Conservation (phyloP, 2,888 invertebrate species). For the Pyrrhia umbra region DNA sequence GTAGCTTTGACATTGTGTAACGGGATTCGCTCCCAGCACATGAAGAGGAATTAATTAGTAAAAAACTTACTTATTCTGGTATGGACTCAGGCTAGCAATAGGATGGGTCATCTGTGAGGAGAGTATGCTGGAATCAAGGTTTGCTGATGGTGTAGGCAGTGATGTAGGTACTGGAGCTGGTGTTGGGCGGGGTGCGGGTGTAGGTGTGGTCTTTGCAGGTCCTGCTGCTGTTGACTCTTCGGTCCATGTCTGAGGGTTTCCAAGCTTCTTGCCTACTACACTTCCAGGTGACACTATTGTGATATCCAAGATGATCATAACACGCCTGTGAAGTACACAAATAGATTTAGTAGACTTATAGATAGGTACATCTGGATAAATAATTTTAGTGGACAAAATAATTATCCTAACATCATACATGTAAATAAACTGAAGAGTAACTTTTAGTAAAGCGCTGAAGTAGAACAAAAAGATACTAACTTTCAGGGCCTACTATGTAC, state of each 20-base stretch:
- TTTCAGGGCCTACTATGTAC: too few relatives aligned
- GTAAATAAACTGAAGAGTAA: too few relatives aligned
- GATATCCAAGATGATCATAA: slow-evolving; percentile 95
- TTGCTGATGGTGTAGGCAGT: slow-evolving; percentile 59
- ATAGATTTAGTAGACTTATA: not conserved
- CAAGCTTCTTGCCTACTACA: slow-evolving; percentile 94
- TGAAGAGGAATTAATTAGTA: not conserved
- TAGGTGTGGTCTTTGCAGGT: slow-evolving; percentile 66
- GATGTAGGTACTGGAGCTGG: slow-evolving; percentile 68
- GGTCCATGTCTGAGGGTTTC: slow-evolving; percentile 94
- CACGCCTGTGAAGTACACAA: slow-evolving; percentile 90
- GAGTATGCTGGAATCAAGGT: slow-evolving; percentile 83
- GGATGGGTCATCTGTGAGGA: slow-evolving; percentile 92
- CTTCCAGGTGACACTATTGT: slow-evolving; percentile 93
- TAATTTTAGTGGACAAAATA: too few relatives aligned
- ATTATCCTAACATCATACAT: too few relatives aligned
- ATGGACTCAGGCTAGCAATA: slow-evolving; percentile 96
- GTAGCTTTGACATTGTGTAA: too few relatives aligned
- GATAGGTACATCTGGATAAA: not conserved
- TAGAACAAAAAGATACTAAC: too few relatives aligned
- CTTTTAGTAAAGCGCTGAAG: too few relatives aligned
- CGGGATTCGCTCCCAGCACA: too few relatives aligned
- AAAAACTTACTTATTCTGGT: slow-evolving; percentile 94
- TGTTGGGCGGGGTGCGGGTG: slow-evolving; percentile 66
- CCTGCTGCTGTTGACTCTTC: slow-evolving; percentile 74